A percentile compares a stretch with the other conserved stretches of the same genome.
phyloP scores from a whole-genome alignment of 2,888 invertebrate species.

The Antheraea assamensis region DNA sequence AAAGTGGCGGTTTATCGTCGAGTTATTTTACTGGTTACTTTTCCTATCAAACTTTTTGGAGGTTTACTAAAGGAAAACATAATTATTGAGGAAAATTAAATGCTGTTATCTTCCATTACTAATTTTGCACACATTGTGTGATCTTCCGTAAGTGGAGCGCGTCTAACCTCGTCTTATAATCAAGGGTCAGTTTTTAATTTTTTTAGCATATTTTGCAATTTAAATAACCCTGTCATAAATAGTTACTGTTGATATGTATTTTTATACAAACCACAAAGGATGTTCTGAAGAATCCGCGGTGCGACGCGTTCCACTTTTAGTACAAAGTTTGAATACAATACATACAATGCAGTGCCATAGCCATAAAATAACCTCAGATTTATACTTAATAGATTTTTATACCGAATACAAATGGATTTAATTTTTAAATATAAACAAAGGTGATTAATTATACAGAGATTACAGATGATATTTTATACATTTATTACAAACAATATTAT shows the following conservation, averaged over 20 bases:
- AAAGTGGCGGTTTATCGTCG: slow-evolving; percentile 46
- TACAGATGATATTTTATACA: slow-evolving; percentile 83
- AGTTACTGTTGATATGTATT: slow-evolving; percentile 79
- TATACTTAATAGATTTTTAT: slow-evolving; percentile 82
- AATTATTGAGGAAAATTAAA: slow-evolving; percentile 69
- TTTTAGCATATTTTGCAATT: slow-evolving; percentile 48
- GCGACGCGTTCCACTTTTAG: slow-evolving; percentile 56
- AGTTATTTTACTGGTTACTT: slow-evolving; percentile 64
- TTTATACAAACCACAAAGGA: slow-evolving; percentile 72
- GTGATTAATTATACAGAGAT: slow-evolving; percentile 83
- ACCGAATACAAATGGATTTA: slow-evolving; percentile 82
- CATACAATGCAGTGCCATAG: slow-evolving; percentile 76
- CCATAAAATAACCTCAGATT: slow-evolving; percentile 78
- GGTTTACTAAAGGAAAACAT: slow-evolving; percentile 74
- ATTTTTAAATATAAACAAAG: slow-evolving; percentile 82
- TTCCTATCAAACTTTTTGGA: slow-evolving; percentile 82
- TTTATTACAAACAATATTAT: slow-evolving; percentile 82
- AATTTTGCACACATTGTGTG: slow-evolving; percentile 64
- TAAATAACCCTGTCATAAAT: slow-evolving; percentile 78
- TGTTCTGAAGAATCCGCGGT: slow-evolving; percentile 45
- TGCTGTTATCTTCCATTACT: slow-evolving; percentile 70
- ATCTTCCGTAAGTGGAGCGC: slow-evolving; percentile 65
- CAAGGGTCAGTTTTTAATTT: background rate
- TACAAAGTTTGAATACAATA: slow-evolving; percentile 78
- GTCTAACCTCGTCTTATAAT: slow-evolving; percentile 48